These are phyloP conservation scores for Pogonomyrmex barbatus DNA, from an alignment of 1,140 invertebrate species.

Conservation along the genomic window DNA sequence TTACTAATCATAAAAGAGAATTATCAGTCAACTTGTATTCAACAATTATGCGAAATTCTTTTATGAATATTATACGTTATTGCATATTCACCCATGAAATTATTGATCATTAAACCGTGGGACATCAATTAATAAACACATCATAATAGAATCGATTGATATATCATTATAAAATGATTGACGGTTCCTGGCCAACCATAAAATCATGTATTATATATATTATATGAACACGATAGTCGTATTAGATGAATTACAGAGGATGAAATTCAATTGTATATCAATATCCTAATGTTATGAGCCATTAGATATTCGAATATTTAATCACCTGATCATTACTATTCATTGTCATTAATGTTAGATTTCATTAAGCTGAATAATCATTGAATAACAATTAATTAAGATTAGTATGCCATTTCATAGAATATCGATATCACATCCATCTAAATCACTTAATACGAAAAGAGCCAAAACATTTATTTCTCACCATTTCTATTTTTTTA, in stretches of 20 bases:
- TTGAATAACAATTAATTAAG: neutral
- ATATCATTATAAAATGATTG: neutral
- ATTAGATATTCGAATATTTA: slow-evolving; percentile 10
- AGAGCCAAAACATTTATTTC: neutral
- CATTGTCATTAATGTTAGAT: neutral
- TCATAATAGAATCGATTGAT: slow-evolving; percentile 6
- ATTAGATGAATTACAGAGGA: neutral
- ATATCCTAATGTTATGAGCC: neutral
- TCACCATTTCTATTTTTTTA: too few species aligned
- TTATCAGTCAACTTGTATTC: slow-evolving; percentile 5
- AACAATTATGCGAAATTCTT: slow-evolving; percentile 2
- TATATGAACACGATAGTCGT: neutral
- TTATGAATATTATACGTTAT: neutral
- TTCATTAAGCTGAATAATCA: slow-evolving; percentile 22
- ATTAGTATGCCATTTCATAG: neutral
- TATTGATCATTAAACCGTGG: slow-evolving; percentile 19
- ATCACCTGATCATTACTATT: slow-evolving; percentile 11
- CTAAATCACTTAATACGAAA: neutral
- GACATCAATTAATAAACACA: slow-evolving; percentile 3
- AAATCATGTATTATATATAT: neutral
- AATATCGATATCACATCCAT: neutral
- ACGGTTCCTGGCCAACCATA: slow-evolving; percentile 9
- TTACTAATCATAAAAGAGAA: neutral
- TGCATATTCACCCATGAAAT: neutral
- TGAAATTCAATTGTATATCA: slow-evolving; percentile 30